phyloP scores from a whole-genome alignment of 2,888 invertebrate genomes.

The Eupithecia abbreviata region DNA sequence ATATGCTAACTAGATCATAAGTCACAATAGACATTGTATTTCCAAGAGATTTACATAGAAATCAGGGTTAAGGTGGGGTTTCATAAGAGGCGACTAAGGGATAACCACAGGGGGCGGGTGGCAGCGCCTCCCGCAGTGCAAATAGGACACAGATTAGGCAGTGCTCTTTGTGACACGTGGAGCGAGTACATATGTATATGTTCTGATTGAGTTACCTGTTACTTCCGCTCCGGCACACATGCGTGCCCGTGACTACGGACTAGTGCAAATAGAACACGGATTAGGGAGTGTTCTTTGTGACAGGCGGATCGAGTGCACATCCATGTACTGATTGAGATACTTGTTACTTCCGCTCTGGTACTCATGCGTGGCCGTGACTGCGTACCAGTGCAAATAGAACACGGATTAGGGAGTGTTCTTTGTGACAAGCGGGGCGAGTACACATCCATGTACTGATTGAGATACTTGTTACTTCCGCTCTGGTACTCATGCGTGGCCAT shows the following conservation, averaged over 20 bases:
- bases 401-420: conserved; percentile 6
- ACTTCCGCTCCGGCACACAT: conserved; percentile 21
- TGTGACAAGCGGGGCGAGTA: neutral
- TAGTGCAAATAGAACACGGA: conserved; percentile 37
- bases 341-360: conserved; percentile 23
- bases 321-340: conserved; percentile 6
- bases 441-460: conserved; percentile 1
- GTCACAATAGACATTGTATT: conserved; percentile 1
- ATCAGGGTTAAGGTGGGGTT: neutral
- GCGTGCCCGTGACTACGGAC: conserved; percentile 50
- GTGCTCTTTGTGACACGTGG: conserved; percentile 6
- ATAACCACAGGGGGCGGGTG: too few relatives aligned
- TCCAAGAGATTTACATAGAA: neutral
- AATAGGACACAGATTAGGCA: neutral
- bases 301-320: neutral
- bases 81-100: too few relatives aligned
- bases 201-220: conserved; percentile 10
- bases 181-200: neutral
- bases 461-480: conserved; percentile 25
- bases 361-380: conserved; percentile 51
- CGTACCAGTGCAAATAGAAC: conserved; percentile 39
- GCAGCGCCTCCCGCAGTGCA: neutral
- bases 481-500: conserved; percentile 46
- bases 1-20: conserved; percentile 1
- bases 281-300: conserved; percentile 8